Evolutionary conservation across 1,140 invertebrate genomes (phyloP).

Genomic region (Radopholus similis): DNA sequence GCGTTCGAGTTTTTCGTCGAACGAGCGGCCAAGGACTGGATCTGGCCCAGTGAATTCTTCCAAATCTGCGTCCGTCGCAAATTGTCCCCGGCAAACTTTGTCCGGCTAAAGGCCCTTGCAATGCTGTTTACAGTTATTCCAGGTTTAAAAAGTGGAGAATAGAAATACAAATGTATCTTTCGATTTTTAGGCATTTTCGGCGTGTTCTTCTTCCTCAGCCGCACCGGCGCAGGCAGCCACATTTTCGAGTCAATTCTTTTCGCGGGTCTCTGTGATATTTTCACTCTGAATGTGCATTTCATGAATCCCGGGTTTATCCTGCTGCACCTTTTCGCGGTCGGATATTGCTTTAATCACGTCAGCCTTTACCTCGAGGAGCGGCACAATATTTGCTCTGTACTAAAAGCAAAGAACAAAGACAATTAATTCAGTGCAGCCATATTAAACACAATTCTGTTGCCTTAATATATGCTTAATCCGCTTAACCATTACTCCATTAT

Average conservation of each 20-base stretch:
- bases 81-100: not conserved
- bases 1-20: conserved; percentile 52
- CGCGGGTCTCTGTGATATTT: conserved; percentile 29
- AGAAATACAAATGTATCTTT: not conserved
- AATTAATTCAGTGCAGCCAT: too few species aligned
- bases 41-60: conserved; percentile 15
- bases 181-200: conserved; percentile 48
- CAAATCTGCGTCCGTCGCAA: not conserved
- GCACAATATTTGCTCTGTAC: too few species aligned
- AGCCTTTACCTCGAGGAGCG: conserved; percentile 54
- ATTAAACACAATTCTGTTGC: too few species aligned
- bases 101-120: conserved; percentile 39
- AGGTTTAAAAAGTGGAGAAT: conserved; percentile 19
- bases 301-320: conserved; percentile 39
- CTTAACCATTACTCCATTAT: too few species aligned
- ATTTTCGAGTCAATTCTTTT: conserved; percentile 51
- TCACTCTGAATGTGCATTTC: conserved; percentile 26
- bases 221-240: conserved; percentile 39
- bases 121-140: conserved; percentile 55
- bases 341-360: conserved; percentile 55
- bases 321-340: conserved; percentile 50
- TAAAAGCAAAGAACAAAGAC: too few species aligned
- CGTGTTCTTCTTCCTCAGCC: conserved; percentile 57
- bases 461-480: too few species aligned
- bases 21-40: conserved; percentile 33